These are phyloP conservation scores for Anadara kagoshimensis DNA, from an alignment of 1,140 invertebrate genomes.

Conservation along the genomic window DNA sequence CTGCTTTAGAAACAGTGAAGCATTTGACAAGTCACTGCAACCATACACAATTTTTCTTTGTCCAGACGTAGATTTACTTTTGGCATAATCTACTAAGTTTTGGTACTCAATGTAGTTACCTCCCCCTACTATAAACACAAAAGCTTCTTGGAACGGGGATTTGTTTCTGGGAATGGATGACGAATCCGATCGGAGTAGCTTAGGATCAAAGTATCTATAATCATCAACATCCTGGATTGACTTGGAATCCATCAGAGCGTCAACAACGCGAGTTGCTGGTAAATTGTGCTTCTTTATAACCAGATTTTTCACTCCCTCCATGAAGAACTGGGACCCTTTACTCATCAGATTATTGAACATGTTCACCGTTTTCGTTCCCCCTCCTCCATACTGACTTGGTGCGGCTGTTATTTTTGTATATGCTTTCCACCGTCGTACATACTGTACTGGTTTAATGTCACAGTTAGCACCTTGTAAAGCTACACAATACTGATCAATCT, in stretches of 20 bases:
- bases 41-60: constrained; percentile 94
- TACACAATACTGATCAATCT: constrained; percentile 87
- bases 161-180: constrained; percentile 69
- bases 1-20: constrained; percentile 94
- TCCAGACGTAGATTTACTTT: constrained; percentile 79
- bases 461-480: constrained; percentile 88
- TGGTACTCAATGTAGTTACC: constrained; percentile 99
- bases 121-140: constrained; percentile 98
- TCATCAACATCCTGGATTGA: constrained; percentile 87
- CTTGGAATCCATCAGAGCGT: constrained; percentile 91
- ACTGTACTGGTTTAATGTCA: constrained; percentile 87
- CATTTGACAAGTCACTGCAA: constrained; percentile 93
- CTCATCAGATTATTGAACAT: constrained; percentile 99
- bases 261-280: constrained; percentile 92
- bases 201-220: constrained; percentile 94
- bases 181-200: constrained; percentile 85
- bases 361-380: constrained; percentile 92
- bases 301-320: constrained; percentile 99
- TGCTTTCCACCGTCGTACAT: constrained; percentile 93
- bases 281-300: constrained; percentile 98
- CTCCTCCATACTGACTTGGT: constrained; percentile 81
- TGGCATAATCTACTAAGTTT: constrained; percentile 96
- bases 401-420: constrained; percentile 87
- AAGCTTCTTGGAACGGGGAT: constrained; percentile 77
- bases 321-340: constrained; percentile 97